phyloP scores from a whole-genome alignment of 2,888 invertebrate genomes.

The Byasa hedistus region DNA sequence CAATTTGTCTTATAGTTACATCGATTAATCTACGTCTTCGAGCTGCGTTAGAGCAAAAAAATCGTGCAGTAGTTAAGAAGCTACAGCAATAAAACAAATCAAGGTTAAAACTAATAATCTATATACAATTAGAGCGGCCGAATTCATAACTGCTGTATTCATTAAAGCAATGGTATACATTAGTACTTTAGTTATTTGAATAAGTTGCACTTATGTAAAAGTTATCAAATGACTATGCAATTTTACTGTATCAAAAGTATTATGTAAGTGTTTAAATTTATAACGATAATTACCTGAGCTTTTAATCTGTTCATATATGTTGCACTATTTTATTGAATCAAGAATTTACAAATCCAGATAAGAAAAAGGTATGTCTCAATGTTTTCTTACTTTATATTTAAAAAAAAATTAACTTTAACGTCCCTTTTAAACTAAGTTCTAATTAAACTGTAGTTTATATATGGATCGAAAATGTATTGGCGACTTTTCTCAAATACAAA shows the following conservation, averaged over 20 bases:
- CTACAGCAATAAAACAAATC: constrained; percentile 1
- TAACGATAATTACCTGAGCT: background rate
- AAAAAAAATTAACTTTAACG: too few species aligned
- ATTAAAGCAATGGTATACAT: constrained; percentile 14
- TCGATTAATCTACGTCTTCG: background rate
- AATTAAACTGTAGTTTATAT: too few species aligned
- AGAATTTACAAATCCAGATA: too few species aligned
- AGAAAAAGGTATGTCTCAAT: too few species aligned
- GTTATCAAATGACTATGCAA: constrained; percentile 4
- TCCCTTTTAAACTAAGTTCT: too few species aligned
- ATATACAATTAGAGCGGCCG: constrained; percentile 21
- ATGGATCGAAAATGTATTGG: too few species aligned
- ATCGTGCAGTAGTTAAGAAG: background rate
- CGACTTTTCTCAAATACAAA: too few species aligned
- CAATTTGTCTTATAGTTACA: background rate
- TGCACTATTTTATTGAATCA: background rate
- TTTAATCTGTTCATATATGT: background rate
- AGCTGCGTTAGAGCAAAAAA: background rate
- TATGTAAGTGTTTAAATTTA: background rate
- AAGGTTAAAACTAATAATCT: constrained; percentile 9
- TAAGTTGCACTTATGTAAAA: constrained; percentile 1
- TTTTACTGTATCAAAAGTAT: background rate
- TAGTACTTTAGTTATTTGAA: background rate
- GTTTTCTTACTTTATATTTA: too few species aligned
- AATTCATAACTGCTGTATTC: constrained; percentile 31